These are phyloP conservation scores for Promerops cafer DNA, from an alignment of 2,113 vertebrate species.

Conservation along the genomic window DNA sequence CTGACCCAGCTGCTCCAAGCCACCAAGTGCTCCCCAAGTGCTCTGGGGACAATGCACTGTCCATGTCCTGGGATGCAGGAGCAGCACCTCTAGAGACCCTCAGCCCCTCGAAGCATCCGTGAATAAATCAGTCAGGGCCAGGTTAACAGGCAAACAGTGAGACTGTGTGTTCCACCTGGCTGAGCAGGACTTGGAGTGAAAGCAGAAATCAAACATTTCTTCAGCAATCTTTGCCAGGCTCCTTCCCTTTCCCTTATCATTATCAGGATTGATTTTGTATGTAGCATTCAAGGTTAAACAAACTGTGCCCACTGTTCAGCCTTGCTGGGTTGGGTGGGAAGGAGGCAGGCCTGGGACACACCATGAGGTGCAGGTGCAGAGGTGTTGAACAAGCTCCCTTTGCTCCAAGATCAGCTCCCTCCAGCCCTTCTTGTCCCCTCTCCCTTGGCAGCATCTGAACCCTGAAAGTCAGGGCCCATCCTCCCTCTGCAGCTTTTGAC, in stretches of 20 bases:
- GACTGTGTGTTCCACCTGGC: not conserved
- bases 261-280: not conserved
- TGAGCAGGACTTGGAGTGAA: not conserved
- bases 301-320: not conserved
- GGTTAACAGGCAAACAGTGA: not conserved
- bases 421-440: not conserved
- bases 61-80: not conserved
- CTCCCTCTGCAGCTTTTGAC: not conserved
- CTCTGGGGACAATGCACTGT: not conserved
- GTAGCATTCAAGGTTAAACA: not conserved
- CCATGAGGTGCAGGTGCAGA: not conserved
- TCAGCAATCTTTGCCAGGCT: not conserved
- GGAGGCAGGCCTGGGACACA: not conserved
- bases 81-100: not conserved
- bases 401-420: not conserved
- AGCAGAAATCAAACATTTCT: constrained; percentile 38
- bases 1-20: not conserved
- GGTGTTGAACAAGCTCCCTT: not conserved
- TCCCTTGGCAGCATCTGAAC: not conserved
- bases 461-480: not conserved
- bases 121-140: not conserved
- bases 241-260: not conserved
- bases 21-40: not conserved
- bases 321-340: not conserved
- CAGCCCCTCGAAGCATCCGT: not conserved